Evolutionary conservation across 2,888 invertebrate species (phyloP).

Genomic region (Chaitophorus viminalis): DNA sequence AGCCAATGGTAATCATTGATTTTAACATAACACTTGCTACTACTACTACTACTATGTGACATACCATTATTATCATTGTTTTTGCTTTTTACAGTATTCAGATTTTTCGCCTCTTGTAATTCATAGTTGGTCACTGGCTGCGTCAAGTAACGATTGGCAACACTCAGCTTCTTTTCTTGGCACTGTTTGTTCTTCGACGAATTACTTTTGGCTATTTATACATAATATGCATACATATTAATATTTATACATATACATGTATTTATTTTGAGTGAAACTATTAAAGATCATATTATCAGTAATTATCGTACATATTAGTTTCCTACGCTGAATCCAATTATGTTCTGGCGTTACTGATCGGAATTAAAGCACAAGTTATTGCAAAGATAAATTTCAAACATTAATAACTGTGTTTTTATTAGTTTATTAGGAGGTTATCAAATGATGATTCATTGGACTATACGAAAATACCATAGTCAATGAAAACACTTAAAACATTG

Average conservation of each 20-base stretch:
- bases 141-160: conserved; percentile 73
- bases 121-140: conserved; percentile 79
- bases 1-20: conserved; percentile 50
- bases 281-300: conserved; percentile 49
- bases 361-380: background rate
- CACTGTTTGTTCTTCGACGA: conserved; percentile 51
- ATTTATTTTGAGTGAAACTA: conserved; percentile 50
- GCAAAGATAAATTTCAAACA: background rate
- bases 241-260: background rate
- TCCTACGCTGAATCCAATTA: background rate
- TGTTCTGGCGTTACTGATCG: background rate
- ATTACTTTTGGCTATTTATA: conserved; percentile 55
- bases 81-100: conserved; percentile 46
- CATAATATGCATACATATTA: conserved; percentile 20
- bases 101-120: conserved; percentile 66
- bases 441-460: background rate
- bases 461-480: background rate
- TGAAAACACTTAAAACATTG: background rate
- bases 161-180: conserved; percentile 56
- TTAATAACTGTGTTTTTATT: conserved; percentile 20
- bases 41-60: conserved; percentile 25
- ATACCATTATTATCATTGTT: conserved; percentile 52
- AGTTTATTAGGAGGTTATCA: conserved; percentile 27
- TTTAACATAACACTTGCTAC: conserved; percentile 43
- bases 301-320: background rate